Conservation (phyloP, 2,888 invertebrate species). For the Cantharis rustica region DNA sequence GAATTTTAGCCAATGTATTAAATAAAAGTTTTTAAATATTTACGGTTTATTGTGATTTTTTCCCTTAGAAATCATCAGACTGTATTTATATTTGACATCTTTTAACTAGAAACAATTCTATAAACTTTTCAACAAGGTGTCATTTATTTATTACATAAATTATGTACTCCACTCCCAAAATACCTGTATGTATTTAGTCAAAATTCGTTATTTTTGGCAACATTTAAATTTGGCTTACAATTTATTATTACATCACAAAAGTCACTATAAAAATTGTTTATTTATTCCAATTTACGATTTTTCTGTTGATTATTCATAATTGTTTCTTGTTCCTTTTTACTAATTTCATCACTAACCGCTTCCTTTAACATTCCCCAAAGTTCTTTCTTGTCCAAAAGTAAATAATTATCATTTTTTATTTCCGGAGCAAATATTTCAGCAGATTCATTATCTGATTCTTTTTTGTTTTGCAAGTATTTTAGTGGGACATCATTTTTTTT, state of each 20-base stretch:
- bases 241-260: background rate
- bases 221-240: background rate
- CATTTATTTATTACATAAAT: background rate
- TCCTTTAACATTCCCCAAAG: conserved; percentile 68
- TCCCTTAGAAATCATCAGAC: background rate
- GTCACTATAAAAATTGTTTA: background rate
- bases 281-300: conserved; percentile 8
- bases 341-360: conserved; percentile 51
- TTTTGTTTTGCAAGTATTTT: conserved; percentile 33
- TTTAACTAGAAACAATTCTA: background rate
- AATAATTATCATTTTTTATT: conserved; percentile 59
- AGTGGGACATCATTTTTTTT: conserved; percentile 39
- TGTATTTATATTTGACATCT: background rate
- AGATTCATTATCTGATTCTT: conserved; percentile 34
- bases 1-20: background rate
- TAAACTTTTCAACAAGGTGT: background rate
- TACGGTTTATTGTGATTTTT: background rate
- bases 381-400: conserved; percentile 64
- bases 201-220: background rate
- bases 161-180: background rate
- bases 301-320: conserved; percentile 1
- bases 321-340: conserved; percentile 19
- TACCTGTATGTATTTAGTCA: background rate
- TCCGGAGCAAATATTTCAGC: conserved; percentile 45
- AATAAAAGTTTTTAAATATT: background rate